These are phyloP conservation scores for Acleris literana DNA, from an alignment of 2,888 invertebrate species.

Conservation along the genomic window DNA sequence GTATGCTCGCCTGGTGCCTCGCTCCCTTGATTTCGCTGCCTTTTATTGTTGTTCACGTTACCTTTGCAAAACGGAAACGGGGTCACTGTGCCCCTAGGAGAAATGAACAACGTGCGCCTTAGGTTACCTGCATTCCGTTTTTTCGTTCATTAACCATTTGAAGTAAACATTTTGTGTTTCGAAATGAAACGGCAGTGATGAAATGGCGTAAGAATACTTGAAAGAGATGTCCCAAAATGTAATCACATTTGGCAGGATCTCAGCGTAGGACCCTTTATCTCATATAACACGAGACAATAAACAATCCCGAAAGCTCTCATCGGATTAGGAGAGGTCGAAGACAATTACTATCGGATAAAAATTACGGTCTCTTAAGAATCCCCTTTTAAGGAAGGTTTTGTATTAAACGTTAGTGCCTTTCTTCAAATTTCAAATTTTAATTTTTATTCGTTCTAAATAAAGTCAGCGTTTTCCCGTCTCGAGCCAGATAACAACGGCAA, in stretches of 20 bases:
- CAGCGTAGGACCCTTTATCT: slow-evolving; percentile 26
- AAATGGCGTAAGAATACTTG: slow-evolving; percentile 9
- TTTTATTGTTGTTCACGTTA: slow-evolving; percentile 57
- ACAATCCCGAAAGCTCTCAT: slow-evolving; percentile 30
- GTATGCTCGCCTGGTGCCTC: slow-evolving; percentile 59
- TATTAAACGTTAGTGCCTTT: slow-evolving; percentile 8
- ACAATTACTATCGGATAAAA: slow-evolving; percentile 25
- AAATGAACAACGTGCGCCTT: slow-evolving; percentile 50
- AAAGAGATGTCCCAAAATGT: slow-evolving; percentile 18
- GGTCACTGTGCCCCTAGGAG: slow-evolving; percentile 60
- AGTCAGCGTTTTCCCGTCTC: slow-evolving; percentile 15
- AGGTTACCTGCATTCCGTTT: slow-evolving; percentile 20
- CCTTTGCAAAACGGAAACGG: slow-evolving; percentile 53
- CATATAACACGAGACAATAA: slow-evolving; percentile 31
- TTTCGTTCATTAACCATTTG: slow-evolving; percentile 6
- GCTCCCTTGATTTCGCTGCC: slow-evolving; percentile 61
- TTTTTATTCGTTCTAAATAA: slow-evolving; percentile 9
- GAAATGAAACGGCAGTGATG: not conserved
- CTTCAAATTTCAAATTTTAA: slow-evolving; percentile 11
- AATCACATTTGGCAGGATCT: slow-evolving; percentile 32
- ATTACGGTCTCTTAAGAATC: slow-evolving; percentile 22
- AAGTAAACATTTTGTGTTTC: not conserved
- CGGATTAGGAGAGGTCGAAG: slow-evolving; percentile 30
- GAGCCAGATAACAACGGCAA: slow-evolving; percentile 18
- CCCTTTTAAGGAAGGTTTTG: slow-evolving; percentile 9